These are phyloP conservation scores for Lichenostomus cassidix DNA, from an alignment of 2,113 vertebrate genomes.

Conservation along the genomic window DNA sequence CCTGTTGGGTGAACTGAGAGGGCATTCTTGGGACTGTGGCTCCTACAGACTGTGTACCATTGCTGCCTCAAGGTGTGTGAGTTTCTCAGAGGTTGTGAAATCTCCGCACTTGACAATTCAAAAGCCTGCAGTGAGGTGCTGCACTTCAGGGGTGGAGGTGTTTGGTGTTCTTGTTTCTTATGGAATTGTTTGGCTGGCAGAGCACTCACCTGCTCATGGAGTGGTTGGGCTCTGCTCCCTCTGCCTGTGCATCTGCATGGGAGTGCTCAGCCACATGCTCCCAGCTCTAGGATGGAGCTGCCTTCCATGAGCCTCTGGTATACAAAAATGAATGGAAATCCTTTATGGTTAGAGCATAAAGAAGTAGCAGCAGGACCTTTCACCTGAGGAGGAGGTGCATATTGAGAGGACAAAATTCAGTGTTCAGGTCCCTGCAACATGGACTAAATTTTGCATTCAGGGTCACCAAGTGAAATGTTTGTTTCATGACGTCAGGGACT, in stretches of 20 bases:
- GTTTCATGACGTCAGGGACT: background rate
- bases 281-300: background rate
- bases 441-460: background rate
- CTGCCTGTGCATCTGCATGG: background rate
- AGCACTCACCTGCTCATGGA: background rate
- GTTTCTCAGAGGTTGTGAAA: background rate
- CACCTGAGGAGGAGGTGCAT: background rate
- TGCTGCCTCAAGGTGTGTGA: no score
- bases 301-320: background rate
- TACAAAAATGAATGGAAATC: background rate
- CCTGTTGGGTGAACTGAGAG: background rate
- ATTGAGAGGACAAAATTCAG: background rate
- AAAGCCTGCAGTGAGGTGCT: background rate
- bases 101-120: background rate
- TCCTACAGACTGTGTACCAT: background rate
- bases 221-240: background rate
- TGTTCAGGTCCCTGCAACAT: background rate
- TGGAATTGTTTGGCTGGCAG: background rate
- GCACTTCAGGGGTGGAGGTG: background rate
- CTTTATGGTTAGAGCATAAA: background rate
- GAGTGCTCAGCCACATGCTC: fast-evolving
- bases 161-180: background rate
- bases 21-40: background rate
- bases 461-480: background rate
- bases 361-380: background rate